Base-by-base conservation (phyloP, 2,888 invertebrate genomes). In the Drosophila limbata region DNA sequence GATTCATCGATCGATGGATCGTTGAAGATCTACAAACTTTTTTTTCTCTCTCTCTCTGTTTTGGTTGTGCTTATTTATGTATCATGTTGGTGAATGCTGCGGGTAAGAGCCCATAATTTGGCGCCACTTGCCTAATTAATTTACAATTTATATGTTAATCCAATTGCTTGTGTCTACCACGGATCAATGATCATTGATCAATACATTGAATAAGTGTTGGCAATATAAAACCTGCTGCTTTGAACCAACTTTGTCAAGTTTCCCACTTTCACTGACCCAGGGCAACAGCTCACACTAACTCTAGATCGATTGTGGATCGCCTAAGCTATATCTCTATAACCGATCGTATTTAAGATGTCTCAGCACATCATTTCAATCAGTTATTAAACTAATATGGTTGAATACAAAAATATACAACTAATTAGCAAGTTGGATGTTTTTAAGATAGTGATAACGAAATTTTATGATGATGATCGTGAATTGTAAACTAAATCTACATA, bases 121-220 rank as follows among this genome's bases (percentile, higher is more conserved):
- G 84, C 84, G 84, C 84, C 84, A 70, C 77, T 84, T 69, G 79
- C 65, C 79, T 79, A 84, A 89, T 84, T 84, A 84, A 84, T 84
- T 89, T 76, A 81, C 89, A 87, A 84, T 81, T 87, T 87, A 84
- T 87, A 84, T 84, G 89, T 78, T 84, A 87, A 84, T 84, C 73
- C 68, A 87, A 84, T 76, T 88, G 81, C 56, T 55, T 69, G 61
- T 69, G 63, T 60, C 42, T 73, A 68, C 40, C 60, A 47, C 44
- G 51, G 44, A 47, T 17, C 61, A 39, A 39, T 65, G 69, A 81
- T 79, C 83, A 48, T 60, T 70, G 74, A 73, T 83, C 56, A 44
- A 48, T 35, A 47, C 61, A 65, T 17, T 39, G 31, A 21, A 37
- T 33, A 13, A 19, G 21, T 64, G 48, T 70, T 62, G 40, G 21